Percentiles rank a stretch among this genome's conserved stretches.
Evolutionary conservation across 2,888 invertebrate genomes (phyloP).

Genomic region (Cryptus armator): DNA sequence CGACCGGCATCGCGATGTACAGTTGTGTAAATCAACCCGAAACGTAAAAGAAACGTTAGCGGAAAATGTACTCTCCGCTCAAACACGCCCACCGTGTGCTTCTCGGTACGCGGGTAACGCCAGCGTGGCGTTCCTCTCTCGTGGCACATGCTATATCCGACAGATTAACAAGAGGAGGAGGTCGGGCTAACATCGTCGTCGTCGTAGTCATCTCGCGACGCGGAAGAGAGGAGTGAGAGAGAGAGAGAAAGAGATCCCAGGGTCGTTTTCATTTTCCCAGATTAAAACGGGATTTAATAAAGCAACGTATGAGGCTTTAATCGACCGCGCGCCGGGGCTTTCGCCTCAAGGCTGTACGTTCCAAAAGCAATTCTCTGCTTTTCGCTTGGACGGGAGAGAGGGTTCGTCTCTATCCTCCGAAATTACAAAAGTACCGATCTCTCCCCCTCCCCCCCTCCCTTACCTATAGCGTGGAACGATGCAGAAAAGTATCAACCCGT

Average conservation of each 20-base stretch:
- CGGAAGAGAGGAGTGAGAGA: constrained; percentile 60
- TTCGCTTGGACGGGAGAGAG: constrained; percentile 48
- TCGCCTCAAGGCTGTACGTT: constrained; percentile 73
- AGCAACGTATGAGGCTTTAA: constrained; percentile 82
- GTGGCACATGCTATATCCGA: constrained; percentile 36
- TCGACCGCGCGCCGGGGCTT: constrained; percentile 75
- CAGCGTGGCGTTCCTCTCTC: constrained; percentile 2
- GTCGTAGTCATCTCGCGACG: constrained; percentile 48
- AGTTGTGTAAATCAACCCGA: constrained; percentile 67
- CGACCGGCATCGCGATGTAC: constrained; percentile 37
- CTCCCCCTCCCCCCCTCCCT: neutral
- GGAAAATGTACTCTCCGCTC: constrained; percentile 47
- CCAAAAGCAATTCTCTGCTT: constrained; percentile 64
- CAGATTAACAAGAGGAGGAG: constrained; percentile 60
- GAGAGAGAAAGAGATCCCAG: constrained; percentile 51
- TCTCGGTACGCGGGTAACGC: constrained; percentile 52
- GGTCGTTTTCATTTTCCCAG: constrained; percentile 81
- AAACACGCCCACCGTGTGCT: constrained; percentile 57
- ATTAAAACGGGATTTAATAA: constrained; percentile 83
- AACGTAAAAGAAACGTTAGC: constrained; percentile 61
- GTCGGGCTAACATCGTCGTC: constrained; percentile 62
- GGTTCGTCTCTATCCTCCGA: constrained; percentile 41
- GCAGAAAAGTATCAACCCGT: constrained; percentile 29
- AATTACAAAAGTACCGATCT: constrained; percentile 64
- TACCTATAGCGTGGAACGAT: neutral